Evolutionary conservation across 1,140 invertebrate species (phyloP), one percentile per base, ranked within the genome.

Genomic region (Apis dorsata): DNA sequence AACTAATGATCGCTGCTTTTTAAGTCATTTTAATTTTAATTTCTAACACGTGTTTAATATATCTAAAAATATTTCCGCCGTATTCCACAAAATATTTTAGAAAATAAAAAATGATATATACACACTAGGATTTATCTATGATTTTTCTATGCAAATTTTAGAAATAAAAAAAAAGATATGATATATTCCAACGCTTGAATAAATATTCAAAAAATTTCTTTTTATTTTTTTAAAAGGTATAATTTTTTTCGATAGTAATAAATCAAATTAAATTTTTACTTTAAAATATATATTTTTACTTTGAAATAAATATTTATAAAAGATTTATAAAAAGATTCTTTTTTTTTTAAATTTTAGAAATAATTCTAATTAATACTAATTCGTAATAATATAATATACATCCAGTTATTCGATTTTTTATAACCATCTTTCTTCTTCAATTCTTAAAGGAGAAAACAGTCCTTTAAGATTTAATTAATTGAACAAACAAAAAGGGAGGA

Each of bases 381-480:
- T 9, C 15, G 24, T 2, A 4, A 44, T 44, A 44, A 44, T 44
- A 44, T 44, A 7, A 44, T 44, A 44, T 44, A 44, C 5, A 44
- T 44, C 5, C 34, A 44, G 2, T 44, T 44, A 44, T 44, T 44
- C 34, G 1, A 11, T 9, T 13, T 9, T 9, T 17, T n/a, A 15
- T 28, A 24, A 63, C 24, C 15, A 34, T 70, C 13, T 8, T 51
- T 1, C 8, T 12, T 51, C 17, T 49, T 69, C 5, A 44, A 4
- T 17, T 53, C 9, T n/a, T 19, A 0, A 10, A 9, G 7, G 15
- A 19, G 10, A 7, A 11, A 21, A 0, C 13, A 11, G 7, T 28
- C 12, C 10, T 57, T 11, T 13, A 9, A 34, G 19, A 44, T 73
- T 60, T 73, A 73, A 73, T 73, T 73, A 73, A 73, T 60, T 17